Conservation (phyloP, 2,888 invertebrate genomes). For the Cremastinae sp. region DNA sequence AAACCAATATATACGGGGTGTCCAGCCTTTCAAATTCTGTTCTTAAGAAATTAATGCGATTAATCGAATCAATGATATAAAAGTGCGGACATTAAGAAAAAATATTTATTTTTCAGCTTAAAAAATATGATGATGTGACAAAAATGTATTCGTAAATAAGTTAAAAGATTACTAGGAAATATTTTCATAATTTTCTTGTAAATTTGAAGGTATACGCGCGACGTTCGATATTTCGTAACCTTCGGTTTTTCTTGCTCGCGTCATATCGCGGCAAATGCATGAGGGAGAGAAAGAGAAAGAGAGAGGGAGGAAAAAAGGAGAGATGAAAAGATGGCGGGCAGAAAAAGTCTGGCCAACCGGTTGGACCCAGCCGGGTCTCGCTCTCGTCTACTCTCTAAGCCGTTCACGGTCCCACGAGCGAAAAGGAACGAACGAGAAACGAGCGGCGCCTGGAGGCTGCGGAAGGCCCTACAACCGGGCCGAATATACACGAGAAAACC, state of each 20-base stretch:
- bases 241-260: constrained; percentile 29
- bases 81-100: not conserved
- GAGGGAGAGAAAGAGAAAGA: constrained; percentile 66
- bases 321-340: constrained; percentile 77
- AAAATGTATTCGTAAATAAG: too few species aligned
- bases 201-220: not conserved
- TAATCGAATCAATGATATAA: not conserved
- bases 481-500: constrained; percentile 55
- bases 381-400: constrained; percentile 73
- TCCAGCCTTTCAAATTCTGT: too few species aligned
- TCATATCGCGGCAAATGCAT: constrained; percentile 40
- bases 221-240: constrained; percentile 15
- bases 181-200: not conserved
- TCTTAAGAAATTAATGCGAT: too few species aligned
- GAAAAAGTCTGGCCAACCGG: constrained; percentile 78
- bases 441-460: constrained; percentile 61
- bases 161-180: too few species aligned
- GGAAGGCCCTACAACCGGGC: constrained; percentile 65
- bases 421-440: constrained; percentile 40
- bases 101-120: too few species aligned
- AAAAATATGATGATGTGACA: too few species aligned
- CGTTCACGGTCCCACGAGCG: constrained; percentile 49
- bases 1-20: not conserved
- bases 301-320: constrained; percentile 71
- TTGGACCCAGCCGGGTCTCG: constrained; percentile 67